Conservation (phyloP, 2,888 invertebrate species). For the Punctoribates punctum region DNA sequence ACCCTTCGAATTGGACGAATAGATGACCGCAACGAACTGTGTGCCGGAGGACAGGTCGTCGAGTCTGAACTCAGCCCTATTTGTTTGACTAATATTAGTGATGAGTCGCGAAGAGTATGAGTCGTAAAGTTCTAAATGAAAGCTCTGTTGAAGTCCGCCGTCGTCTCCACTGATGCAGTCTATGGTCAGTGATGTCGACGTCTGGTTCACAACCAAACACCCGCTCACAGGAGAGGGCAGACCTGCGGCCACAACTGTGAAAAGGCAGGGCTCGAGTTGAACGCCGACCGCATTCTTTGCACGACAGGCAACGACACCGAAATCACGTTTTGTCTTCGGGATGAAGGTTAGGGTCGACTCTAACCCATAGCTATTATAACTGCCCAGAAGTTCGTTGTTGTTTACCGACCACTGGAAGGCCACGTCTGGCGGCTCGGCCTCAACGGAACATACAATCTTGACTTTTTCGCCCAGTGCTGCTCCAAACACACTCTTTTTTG, state of each 20-base stretch:
- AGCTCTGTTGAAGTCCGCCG: constrained; percentile 20
- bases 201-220: neutral
- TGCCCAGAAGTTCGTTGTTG: neutral
- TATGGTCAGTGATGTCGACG: neutral
- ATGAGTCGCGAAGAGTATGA: neutral
- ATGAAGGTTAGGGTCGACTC: neutral
- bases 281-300: constrained; percentile 24
- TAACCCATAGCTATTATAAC: constrained; percentile 2
- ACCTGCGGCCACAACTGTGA: constrained; percentile 26
- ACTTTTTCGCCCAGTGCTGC: constrained; percentile 31
- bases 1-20: constrained; percentile 33
- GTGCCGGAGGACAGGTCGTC: neutral
- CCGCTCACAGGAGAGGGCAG: neutral
- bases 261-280: constrained; percentile 25
- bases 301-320: constrained; percentile 34
- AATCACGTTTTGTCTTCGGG: constrained; percentile 11
- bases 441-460: constrained; percentile 20
- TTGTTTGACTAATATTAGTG: neutral
- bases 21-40: neutral
- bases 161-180: constrained; percentile 27
- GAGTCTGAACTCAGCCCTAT: neutral
- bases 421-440: constrained; percentile 4
- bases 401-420: constrained; percentile 32
- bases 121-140: constrained; percentile 31
- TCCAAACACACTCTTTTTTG: neutral